Percentiles rank a stretch among this genome's conserved stretches.
phyloP scores from a whole-genome alignment of 2,888 invertebrate genomes.

The Dioctria rufipes region DNA sequence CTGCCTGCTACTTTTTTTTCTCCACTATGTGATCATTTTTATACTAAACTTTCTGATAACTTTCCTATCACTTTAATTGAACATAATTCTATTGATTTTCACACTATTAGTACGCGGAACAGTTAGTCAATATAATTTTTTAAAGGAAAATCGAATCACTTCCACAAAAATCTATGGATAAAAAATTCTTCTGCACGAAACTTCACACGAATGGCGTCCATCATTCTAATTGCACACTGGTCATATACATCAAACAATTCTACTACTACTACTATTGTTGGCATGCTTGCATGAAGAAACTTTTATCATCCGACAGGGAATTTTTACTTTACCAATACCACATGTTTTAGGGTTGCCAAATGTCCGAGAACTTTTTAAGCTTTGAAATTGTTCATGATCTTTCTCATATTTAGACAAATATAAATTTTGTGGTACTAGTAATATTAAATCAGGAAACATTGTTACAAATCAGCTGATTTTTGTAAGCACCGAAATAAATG shows the following conservation, averaged over 20 bases:
- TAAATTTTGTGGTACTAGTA: too few relatives aligned
- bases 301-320: conserved; percentile 18
- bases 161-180: conserved; percentile 34
- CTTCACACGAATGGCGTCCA: conserved; percentile 58
- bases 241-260: neutral
- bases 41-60: conserved; percentile 21
- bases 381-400: too few relatives aligned
- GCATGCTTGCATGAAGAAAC: neutral
- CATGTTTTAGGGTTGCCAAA: conserved; percentile 7
- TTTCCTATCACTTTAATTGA: conserved; percentile 8
- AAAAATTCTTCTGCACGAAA: conserved; percentile 48
- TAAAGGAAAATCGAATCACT: conserved; percentile 27
- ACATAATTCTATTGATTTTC: conserved; percentile 2
- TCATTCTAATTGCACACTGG: conserved; percentile 53
- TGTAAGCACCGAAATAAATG: too few relatives aligned
- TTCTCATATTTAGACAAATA: too few relatives aligned
- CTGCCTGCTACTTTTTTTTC: conserved; percentile 29
- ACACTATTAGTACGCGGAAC: conserved; percentile 19
- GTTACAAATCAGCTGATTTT: too few relatives aligned
- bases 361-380: neutral
- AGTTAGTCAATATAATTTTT: conserved; percentile 19
- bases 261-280: neutral
- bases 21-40: conserved; percentile 44
- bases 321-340: conserved; percentile 3
- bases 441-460: too few relatives aligned